Base-by-base conservation (phyloP, 2,113 vertebrate species). In the Monopterus albus region DNA sequence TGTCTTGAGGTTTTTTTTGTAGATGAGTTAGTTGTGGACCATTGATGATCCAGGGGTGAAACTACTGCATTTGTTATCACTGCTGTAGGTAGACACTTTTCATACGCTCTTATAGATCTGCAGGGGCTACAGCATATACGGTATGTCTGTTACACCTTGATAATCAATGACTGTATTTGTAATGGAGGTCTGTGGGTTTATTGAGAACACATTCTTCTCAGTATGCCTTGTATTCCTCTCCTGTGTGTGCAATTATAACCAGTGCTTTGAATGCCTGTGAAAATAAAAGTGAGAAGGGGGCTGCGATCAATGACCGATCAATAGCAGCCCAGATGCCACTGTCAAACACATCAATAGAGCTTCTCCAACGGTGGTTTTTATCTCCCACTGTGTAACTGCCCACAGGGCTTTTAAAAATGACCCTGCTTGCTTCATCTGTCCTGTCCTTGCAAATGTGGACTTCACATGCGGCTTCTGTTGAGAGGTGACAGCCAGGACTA, bases 271-370 rank as follows among this genome's bases (percentile, higher is more conserved):
- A 55, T 3, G 47, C 33, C 43, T 84, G 65, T 47, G 42, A 29
- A 25, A 11, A 39, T 59, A 49, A 83, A 55, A 31, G 65, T 67
- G 60, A 65, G 63, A 78, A 66, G 59, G 59, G 42, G 53, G 62
- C 63, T 78, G 42, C 65, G 58, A 61, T 92, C 91, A 78, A 92
- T 92, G 89, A 4, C 62, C 58, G 78, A 88, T 92, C 91, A 90
- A 92, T 92, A 92, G 49, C 15, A 81, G 78, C 68, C 78, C 90
- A 91, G 88, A 91, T 90, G 88, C 83, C 73, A 65, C 87, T 70
- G 83, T 90, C 91, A 91, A 87, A 91, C 87, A 87, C 89, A 87
- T 91, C 89, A 85, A 92, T 92, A 85, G 75, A 82, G 57, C 79
- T 82, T 81, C 88, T 85, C 71, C 75, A 78, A 69, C 40, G 35